These are phyloP conservation scores for Amblyraja radiata DNA, from an alignment of 2,797 vertebrate genomes.

Conservation along the genomic window DNA sequence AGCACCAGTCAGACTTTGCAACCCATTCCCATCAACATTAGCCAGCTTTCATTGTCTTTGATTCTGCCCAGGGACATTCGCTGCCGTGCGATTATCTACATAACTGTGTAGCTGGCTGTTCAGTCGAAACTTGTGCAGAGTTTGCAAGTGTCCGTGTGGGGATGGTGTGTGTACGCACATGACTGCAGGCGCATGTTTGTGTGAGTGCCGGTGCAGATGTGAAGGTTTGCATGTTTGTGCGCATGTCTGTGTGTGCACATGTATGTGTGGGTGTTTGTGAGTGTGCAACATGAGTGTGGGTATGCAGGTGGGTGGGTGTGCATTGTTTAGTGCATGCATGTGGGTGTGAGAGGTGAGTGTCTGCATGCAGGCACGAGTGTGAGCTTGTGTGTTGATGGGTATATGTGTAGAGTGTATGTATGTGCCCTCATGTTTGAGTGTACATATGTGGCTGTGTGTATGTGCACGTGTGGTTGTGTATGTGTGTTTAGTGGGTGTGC, in stretches of 20 bases:
- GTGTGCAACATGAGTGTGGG: too few species aligned
- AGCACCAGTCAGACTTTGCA: constrained; percentile 6
- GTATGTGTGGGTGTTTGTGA: too few species aligned
- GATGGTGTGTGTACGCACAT: background rate
- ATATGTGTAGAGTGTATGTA: too few species aligned
- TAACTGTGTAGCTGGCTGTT: background rate
- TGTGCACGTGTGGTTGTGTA: too few species aligned
- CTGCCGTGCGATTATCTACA: background rate
- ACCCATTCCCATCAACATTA: background rate
- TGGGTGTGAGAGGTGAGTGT: constrained; percentile 35
- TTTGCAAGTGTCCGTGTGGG: constrained; percentile 22
- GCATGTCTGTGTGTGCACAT: too few species aligned
- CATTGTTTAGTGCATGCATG: background rate
- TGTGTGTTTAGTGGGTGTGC: too few species aligned
- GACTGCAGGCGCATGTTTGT: background rate
- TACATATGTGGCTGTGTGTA: too few species aligned
- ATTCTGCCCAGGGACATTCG: background rate
- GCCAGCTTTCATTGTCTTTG: background rate
- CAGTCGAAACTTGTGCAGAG: background rate
- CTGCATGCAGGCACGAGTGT: constrained; percentile 11
- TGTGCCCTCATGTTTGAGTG: too few species aligned
- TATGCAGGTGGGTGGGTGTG: too few species aligned
- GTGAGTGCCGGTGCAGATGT: too few species aligned
- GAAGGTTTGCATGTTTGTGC: too few species aligned
- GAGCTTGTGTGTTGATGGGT: too few species aligned